These are phyloP conservation scores for Clitarchus hookeri DNA, from an alignment of 2,888 invertebrate species.

Conservation along the genomic window DNA sequence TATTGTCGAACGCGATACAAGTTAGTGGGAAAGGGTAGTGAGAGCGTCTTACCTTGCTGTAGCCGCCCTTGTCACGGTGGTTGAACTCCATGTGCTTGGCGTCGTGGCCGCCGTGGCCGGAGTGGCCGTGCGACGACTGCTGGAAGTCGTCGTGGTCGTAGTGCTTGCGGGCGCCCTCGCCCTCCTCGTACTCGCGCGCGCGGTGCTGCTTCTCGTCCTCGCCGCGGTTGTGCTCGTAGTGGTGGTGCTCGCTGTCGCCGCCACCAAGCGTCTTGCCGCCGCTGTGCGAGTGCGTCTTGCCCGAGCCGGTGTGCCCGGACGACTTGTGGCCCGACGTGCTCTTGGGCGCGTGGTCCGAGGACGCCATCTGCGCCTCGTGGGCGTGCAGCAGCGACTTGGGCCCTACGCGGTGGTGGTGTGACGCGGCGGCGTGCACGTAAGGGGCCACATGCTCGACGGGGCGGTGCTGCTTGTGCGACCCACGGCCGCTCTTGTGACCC, in stretches of 20 bases:
- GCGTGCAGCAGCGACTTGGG: not conserved
- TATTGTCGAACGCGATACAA: not conserved
- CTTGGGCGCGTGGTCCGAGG: not conserved
- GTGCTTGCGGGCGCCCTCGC: conserved; percentile 29
- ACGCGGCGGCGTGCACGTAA: not conserved
- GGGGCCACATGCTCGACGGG: too few species aligned
- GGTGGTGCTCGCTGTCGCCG: not conserved
- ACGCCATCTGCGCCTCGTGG: not conserved
- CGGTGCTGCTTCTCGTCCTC: conserved; percentile 34
- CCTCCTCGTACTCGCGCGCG: conserved; percentile 34
- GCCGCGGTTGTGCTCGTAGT: conserved; percentile 25
- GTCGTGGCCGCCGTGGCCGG: conserved; percentile 22
- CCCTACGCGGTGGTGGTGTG: not conserved
- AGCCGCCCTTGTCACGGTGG: conserved; percentile 34
- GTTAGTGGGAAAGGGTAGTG: too few species aligned
- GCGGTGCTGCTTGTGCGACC: not conserved
- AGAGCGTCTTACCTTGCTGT: conserved; percentile 30
- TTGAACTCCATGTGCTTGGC: conserved; percentile 29
- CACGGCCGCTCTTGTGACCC: not conserved
- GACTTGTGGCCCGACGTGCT: not conserved
- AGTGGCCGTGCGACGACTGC: conserved; percentile 27
- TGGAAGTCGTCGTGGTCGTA: conserved; percentile 31
- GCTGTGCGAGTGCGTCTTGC: not conserved
- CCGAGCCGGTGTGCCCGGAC: not conserved
- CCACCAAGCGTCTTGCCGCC: not conserved